phyloP scores from a whole-genome alignment of 2,888 invertebrate genomes.

The Sinohyriopsis cumingii region DNA sequence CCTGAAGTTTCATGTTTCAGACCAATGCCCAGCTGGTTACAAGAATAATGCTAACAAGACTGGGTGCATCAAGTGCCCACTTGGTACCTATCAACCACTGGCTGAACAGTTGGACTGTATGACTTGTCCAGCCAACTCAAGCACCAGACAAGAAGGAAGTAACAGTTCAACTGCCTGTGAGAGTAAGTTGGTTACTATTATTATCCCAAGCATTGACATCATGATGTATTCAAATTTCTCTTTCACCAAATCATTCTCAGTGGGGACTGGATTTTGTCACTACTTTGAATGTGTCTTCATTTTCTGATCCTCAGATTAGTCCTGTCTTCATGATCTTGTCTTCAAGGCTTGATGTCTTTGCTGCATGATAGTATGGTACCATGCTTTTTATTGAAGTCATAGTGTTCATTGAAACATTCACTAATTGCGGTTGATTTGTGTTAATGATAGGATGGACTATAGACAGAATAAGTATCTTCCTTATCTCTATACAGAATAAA shows the following conservation, averaged over 20 bases:
- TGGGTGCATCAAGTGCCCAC: constrained; percentile 24
- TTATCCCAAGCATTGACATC: no score
- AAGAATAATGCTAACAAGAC: constrained; percentile 27
- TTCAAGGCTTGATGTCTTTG: no score
- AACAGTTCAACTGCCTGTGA: constrained; percentile 11
- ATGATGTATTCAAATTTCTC: not conserved
- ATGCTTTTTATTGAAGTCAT: no score
- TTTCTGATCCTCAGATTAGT: constrained; percentile 11
- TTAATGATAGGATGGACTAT: no score
- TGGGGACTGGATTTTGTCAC: not conserved
- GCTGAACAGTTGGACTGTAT: constrained; percentile 16
- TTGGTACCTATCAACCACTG: constrained; percentile 24
- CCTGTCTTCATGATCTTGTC: no score
- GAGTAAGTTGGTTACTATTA: constrained; percentile 16
- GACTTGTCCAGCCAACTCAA: constrained; percentile 5
- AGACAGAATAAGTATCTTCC: no score
- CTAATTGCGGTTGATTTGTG: no score
- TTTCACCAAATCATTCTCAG: not conserved
- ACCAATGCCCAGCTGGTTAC: constrained; percentile 37
- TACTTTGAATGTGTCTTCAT: not conserved
- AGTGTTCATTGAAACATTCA: no score
- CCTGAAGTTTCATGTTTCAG: constrained; percentile 15
- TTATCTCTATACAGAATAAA: no score
- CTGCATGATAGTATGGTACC: no score
- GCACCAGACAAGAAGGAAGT: constrained; percentile 27